phyloP scores from a whole-genome alignment of 2,797 vertebrate species.

The Hoplostethus atlanticus region DNA sequence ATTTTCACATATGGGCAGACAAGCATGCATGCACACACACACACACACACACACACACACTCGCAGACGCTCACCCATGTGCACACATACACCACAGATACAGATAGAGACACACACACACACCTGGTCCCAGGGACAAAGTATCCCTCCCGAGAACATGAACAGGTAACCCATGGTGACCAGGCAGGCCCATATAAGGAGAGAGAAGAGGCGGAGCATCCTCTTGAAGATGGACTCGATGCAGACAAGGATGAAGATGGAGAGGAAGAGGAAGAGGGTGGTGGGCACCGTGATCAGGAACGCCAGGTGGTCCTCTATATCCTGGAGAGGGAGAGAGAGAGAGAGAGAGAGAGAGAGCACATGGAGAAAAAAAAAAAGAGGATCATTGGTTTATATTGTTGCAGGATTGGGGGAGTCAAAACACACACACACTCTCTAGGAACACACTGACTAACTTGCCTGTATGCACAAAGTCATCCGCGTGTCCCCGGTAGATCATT shows the following conservation, averaged over 20 bases:
- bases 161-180: conserved; percentile 98
- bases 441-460: background rate
- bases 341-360: conserved; percentile 9
- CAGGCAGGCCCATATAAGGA: conserved; percentile 97
- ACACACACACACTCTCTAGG: background rate
- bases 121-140: conserved; percentile 99
- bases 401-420: background rate
- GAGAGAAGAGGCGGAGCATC: conserved; percentile 94
- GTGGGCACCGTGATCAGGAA: conserved; percentile 97
- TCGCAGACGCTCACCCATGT: no score
- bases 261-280: conserved; percentile 95
- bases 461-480: background rate
- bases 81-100: background rate
- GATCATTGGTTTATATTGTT: background rate
- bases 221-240: conserved; percentile 96
- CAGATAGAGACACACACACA: background rate
- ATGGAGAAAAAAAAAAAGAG: background rate
- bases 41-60: no score
- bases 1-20: no score
- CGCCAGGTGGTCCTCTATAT: conserved; percentile 92
- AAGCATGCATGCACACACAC: no score
- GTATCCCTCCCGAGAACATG: conserved; percentile 96
- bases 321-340: conserved; percentile 80
- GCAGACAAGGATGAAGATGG: conserved; percentile 97
- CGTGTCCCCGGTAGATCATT: no score